Base-by-base conservation (phyloP, 2,113 vertebrate genomes). In the Pachycephala philippinensis region DNA sequence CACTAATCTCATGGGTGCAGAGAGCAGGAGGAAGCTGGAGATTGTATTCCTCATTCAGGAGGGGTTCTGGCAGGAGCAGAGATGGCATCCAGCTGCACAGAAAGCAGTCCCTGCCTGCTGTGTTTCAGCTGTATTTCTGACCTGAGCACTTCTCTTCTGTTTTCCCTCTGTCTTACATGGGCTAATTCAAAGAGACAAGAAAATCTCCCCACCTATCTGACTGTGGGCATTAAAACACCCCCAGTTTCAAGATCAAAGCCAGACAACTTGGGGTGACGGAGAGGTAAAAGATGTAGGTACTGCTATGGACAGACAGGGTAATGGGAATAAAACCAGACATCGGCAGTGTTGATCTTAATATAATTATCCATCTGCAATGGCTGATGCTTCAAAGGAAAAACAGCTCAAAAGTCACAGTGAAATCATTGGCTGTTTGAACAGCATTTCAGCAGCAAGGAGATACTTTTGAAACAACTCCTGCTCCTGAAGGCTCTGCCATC, bases 211-310 rank as follows among this genome's bases (percentile, higher is more conserved):
- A 18, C 30, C 14, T 35, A 24, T 6, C 30, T 87, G 47, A 39
- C 9, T 42, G 33, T 45, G 1, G 39, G 69, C 47, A 74, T 3
- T n/a, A 24, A 90, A 63, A 47, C 44, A 33, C 3, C 24, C 12
- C 4, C n/a, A 39, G 39, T 15, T 77, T 57, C 56, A 59, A 75
- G 69, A 84, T 63, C 64, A 93, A 89, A 97, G 89, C 44, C 91
- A 77, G 71, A 77, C 19, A 69, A 6, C 3, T 15, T 2, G 4
- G 45, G 37, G 75, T 54, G 59, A 79, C 11, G 47, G 57, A 64
- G 74, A 82, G 28, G 26, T 65, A 68, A 92, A 83, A 76, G 33
- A 57, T 76, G 23, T 37, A 33, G 11, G 79, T 64, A 6, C 52
- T 37, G 42, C 70, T 39, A 4, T 5, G 21, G 40, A 50, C 31